phyloP scores from a whole-genome alignment of 2,113 vertebrate genomes.

The Ceuthmochares aereus region DNA sequence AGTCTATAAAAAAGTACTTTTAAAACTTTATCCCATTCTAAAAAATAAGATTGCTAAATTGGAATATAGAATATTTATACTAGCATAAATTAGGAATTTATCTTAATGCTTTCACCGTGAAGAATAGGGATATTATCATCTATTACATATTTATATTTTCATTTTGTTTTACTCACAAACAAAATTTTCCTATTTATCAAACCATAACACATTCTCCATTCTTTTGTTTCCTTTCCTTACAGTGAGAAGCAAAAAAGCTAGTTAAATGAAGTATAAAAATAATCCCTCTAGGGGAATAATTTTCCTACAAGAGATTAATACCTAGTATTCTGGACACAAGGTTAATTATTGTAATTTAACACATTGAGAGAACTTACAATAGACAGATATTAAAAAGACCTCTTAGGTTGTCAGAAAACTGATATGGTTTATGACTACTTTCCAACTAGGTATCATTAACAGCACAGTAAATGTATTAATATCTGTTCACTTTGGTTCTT shows the following conservation, averaged over 20 bases:
- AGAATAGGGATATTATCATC: background rate
- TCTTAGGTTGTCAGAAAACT: background rate
- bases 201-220: background rate
- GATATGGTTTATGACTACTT: background rate
- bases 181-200: background rate
- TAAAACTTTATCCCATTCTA: background rate
- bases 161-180: background rate
- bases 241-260: background rate
- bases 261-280: conserved; percentile 26
- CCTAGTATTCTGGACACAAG: background rate
- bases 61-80: background rate
- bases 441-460: background rate
- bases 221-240: background rate
- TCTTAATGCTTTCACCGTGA: background rate
- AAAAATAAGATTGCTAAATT: background rate
- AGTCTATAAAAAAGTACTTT: background rate
- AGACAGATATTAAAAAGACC: background rate
- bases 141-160: background rate
- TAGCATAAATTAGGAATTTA: background rate
- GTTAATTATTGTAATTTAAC: conserved; percentile 38
- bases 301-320: conserved; percentile 25
- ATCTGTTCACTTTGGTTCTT: background rate
- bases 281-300: background rate
- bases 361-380: background rate
- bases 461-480: background rate